phyloP scores from a whole-genome alignment of 2,113 vertebrate genomes.

The Cephalopholis sonnerati region DNA sequence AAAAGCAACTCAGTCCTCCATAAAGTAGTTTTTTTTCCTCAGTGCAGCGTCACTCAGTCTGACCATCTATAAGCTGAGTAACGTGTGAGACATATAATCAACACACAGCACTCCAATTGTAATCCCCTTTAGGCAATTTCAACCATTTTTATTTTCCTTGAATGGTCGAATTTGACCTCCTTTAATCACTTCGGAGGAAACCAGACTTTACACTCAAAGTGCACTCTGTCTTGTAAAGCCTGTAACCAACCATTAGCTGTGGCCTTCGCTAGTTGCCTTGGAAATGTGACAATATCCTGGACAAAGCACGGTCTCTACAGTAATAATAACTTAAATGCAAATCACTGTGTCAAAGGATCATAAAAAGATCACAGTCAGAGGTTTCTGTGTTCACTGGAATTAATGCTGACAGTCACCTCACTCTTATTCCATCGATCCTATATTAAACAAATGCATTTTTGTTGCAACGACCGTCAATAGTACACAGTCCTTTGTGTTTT shows the following conservation, averaged over 20 bases:
- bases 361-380: no score
- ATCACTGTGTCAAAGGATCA: neutral
- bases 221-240: neutral
- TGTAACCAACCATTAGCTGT: neutral
- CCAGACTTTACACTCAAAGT: neutral
- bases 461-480: no score
- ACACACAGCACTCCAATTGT: neutral
- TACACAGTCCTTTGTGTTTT: no score
- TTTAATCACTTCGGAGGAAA: neutral
- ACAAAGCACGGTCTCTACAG: neutral
- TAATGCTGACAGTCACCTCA: no score
- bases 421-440: no score
- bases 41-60: neutral
- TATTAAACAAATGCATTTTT: no score
- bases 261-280: neutral
- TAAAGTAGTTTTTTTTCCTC: neutral
- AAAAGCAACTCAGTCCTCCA: neutral
- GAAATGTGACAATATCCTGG: neutral
- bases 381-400: no score
- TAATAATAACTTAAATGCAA: neutral
- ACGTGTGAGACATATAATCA: neutral
- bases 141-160: neutral
- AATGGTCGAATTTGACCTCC: slow-evolving; percentile 1
- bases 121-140: neutral
- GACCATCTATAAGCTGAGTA: neutral